Conservation (phyloP, 2,797 vertebrate genomes). For the Sebastes miniatus region DNA sequence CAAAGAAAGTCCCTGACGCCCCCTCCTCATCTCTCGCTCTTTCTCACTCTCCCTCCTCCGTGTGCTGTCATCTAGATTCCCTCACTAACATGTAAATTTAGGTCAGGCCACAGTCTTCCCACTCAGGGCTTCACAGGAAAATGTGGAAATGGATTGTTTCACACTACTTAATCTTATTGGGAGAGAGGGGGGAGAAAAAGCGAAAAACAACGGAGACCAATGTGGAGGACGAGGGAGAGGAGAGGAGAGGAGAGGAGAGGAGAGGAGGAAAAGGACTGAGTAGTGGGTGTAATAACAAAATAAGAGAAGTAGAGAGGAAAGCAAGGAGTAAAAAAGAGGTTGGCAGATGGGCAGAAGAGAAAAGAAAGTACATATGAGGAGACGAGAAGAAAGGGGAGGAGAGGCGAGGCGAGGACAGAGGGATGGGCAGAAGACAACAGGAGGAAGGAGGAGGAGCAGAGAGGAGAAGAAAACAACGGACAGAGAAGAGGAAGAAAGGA, state of each 20-base stretch:
- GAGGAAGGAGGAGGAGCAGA: slow-evolving; percentile 42
- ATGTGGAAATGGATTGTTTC: slow-evolving; percentile 78
- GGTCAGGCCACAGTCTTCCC: slow-evolving; percentile 80
- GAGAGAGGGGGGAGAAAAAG: slow-evolving; percentile 46
- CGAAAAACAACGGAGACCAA: slow-evolving; percentile 58
- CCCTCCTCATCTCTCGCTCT: slow-evolving; percentile 44
- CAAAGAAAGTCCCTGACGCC: slow-evolving; percentile 41
- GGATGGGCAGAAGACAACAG: slow-evolving; percentile 28
- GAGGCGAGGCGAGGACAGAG: slow-evolving; percentile 16
- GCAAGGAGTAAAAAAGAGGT: neutral
- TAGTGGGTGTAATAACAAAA: slow-evolving; percentile 2
- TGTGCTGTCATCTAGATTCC: slow-evolving; percentile 85
- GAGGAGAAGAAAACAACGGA: slow-evolving; percentile 6
- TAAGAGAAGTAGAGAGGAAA: neutral
- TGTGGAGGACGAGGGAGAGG: slow-evolving; percentile 25
- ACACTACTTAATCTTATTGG: slow-evolving; percentile 76
- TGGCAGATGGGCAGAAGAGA: neutral
- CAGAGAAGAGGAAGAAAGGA: slow-evolving; percentile 19
- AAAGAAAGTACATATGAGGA: neutral
- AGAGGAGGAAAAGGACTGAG: neutral
- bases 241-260: neutral
- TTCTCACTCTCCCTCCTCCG: slow-evolving; percentile 57
- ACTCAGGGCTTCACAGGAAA: slow-evolving; percentile 68
- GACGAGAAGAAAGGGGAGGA: neutral
- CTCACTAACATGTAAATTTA: slow-evolving; percentile 84